Conservation (phyloP, 2,113 vertebrate species). For the Pedetes capensis region DNA sequence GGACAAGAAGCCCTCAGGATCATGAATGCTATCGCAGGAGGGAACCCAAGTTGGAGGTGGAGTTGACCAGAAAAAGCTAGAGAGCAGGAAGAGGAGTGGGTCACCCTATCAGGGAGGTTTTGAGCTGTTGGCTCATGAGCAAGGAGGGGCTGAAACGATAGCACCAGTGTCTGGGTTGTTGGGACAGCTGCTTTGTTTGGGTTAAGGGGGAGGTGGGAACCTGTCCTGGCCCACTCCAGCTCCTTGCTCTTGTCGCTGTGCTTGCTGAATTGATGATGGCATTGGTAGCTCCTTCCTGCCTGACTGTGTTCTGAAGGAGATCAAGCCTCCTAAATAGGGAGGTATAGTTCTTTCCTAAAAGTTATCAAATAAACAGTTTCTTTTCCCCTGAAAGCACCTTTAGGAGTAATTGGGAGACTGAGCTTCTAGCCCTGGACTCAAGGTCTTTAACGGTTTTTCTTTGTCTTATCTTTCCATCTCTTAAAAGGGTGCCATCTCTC, state of each 20-base stretch:
- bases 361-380: background rate
- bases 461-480: background rate
- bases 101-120: background rate
- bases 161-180: no score
- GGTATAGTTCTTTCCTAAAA: background rate
- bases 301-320: background rate
- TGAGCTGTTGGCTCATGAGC: accelerated
- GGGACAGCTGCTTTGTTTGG: background rate
- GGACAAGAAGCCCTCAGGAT: no score
- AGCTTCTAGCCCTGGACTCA: no score
- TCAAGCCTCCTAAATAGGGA: background rate
- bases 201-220: accelerated
- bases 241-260: accelerated
- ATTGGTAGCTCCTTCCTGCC: background rate
- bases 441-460: background rate
- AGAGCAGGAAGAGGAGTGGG: no score
- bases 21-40: no score
- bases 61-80: accelerated
- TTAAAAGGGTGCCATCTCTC: background rate
- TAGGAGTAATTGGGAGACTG: background rate
- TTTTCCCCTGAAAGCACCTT: background rate
- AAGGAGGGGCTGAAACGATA: accelerated
- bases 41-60: accelerated
- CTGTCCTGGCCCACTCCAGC: no score
- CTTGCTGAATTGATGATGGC: accelerated